Conservation (phyloP, 1,140 invertebrate species). For the Vanessa tameamea region DNA sequence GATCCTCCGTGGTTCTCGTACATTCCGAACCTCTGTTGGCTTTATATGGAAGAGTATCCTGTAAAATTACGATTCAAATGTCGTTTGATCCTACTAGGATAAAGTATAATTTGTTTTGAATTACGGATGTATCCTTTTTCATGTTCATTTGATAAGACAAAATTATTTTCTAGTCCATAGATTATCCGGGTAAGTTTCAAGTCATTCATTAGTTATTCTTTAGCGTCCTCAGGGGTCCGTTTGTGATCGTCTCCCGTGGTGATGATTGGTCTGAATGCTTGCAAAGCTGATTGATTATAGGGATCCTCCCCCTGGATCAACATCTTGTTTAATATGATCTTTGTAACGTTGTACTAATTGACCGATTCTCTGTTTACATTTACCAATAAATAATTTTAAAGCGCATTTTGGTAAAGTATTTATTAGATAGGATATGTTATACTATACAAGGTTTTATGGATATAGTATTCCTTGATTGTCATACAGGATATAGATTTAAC, state of each 20-base stretch:
- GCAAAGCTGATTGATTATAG: constrained; percentile 45
- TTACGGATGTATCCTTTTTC: no score
- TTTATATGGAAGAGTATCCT: no score
- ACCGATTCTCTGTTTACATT: background rate
- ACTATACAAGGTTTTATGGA: no score
- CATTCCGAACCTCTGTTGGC: no score
- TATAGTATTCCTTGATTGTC: no score
- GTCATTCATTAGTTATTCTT: constrained; percentile 45
- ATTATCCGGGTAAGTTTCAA: constrained; percentile 24
- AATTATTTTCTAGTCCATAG: background rate
- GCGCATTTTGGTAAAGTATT: background rate
- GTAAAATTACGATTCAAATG: no score
- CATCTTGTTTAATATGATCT: constrained; percentile 32
- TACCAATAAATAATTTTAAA: no score
- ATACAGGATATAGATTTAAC: no score
- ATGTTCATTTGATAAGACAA: background rate
- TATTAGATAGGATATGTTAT: no score
- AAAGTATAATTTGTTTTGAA: no score
- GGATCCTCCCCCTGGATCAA: constrained; percentile 27
- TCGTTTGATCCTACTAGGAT: no score
- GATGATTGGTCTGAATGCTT: constrained; percentile 46
- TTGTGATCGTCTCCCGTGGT: constrained; percentile 40
- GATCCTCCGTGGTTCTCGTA: no score
- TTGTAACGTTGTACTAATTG: constrained; percentile 15
- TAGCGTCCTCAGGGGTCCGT: constrained; percentile 38